phyloP scores from a whole-genome alignment of 2,113 vertebrate species.

The Hystrix cristata region DNA sequence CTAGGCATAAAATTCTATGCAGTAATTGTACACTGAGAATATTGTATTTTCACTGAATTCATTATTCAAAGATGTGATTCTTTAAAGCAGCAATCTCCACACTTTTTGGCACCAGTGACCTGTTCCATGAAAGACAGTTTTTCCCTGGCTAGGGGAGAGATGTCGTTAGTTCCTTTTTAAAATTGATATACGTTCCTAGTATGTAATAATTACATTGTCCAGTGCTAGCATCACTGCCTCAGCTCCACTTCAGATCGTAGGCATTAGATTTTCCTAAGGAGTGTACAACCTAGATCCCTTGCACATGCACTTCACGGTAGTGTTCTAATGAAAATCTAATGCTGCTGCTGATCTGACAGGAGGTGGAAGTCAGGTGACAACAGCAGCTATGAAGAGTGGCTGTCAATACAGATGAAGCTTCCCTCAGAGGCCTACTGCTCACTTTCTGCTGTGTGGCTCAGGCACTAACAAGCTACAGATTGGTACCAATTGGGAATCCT shows the following conservation, averaged over 20 bases:
- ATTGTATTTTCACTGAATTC: slow-evolving; percentile 1
- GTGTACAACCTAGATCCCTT: not conserved
- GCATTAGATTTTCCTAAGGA: not conserved
- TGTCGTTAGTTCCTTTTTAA: not conserved
- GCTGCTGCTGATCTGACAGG: not conserved
- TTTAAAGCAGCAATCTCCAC: not conserved
- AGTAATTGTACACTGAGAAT: slow-evolving; percentile 3
- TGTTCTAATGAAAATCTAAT: not conserved
- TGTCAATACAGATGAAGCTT: not conserved
- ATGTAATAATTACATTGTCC: not conserved
- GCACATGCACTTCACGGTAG: not conserved
- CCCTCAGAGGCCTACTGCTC: not conserved
- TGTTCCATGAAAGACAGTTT: not conserved
- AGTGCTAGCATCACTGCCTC: not conserved
- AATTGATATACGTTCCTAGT: not conserved
- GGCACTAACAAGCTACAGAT: not conserved
- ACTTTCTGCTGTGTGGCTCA: not conserved
- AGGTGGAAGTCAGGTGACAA: not conserved
- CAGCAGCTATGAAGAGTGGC: not conserved
- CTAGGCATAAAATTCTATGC: not conserved
- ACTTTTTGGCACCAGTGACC: not conserved
- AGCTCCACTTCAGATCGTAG: not conserved
- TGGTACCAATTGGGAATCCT: not conserved
- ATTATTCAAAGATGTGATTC: slow-evolving; percentile 31
- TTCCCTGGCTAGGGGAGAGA: not conserved